Percentiles rank a stretch among this genome's conserved stretches.
Conservation (phyloP, 2,888 invertebrate species). For the Drepana falcataria region DNA sequence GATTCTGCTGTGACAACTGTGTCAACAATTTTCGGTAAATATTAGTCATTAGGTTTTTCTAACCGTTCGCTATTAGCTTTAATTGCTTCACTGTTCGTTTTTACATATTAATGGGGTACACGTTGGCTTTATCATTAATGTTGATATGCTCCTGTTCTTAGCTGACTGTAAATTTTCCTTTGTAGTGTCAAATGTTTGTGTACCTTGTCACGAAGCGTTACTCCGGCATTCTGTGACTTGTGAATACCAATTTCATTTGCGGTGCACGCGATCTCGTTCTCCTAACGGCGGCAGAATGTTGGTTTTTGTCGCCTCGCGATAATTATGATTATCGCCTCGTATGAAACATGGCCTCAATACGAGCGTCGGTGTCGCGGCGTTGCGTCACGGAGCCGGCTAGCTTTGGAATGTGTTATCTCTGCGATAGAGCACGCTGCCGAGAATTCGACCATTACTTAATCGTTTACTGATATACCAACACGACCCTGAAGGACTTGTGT, state of each 20-base stretch:
- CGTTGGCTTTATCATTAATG: no score
- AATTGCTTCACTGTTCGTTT: no score
- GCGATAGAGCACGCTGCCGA: constrained; percentile 10
- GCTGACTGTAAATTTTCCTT: no score
- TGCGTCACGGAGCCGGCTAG: constrained; percentile 33
- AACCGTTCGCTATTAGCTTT: no score
- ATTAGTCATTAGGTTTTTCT: no score
- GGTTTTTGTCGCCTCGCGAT: constrained; percentile 45
- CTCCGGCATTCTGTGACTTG: neutral
- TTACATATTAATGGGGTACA: no score
- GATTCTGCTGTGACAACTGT: no score
- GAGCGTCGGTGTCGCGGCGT: constrained; percentile 14
- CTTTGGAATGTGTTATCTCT: constrained; percentile 27
- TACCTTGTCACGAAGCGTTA: neutral
- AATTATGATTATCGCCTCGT: constrained; percentile 40
- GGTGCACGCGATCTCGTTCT: constrained; percentile 52
- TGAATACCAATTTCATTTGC: constrained; percentile 11
- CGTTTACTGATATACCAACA: constrained; percentile 20
- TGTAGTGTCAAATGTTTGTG: neutral
- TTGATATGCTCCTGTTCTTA: no score
- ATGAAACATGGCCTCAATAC: constrained; percentile 35
- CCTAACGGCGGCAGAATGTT: constrained; percentile 46
- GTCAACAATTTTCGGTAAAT: no score
- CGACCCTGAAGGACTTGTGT: constrained; percentile 21
- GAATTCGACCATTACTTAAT: constrained; percentile 32